Evolutionary conservation across 2,797 vertebrate species (phyloP).

Genomic region (Artibeus lituratus): DNA sequence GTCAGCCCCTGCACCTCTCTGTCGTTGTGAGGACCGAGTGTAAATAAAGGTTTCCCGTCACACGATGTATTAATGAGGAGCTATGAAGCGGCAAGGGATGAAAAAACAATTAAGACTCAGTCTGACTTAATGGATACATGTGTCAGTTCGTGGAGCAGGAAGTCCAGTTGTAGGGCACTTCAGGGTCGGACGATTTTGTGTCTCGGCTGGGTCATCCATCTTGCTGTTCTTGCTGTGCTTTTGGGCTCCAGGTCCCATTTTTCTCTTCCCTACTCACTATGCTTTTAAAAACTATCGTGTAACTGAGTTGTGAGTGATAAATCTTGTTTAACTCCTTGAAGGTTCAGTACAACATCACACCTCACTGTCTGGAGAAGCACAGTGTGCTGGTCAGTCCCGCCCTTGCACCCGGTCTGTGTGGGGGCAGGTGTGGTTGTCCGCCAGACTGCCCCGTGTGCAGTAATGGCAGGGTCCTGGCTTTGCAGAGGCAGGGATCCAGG

Average conservation of each 20-base stretch:
- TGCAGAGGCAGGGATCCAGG: neutral
- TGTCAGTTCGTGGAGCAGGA: neutral
- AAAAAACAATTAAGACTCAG: neutral
- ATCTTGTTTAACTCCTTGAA: neutral
- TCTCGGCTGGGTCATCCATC: rapidly evolving
- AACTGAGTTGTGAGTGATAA: neutral
- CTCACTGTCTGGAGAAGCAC: neutral
- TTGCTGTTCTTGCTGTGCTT: neutral
- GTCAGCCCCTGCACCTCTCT: neutral
- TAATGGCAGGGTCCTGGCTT: neutral
- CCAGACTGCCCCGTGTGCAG: neutral
- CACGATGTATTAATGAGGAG: neutral
- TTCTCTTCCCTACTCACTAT: neutral
- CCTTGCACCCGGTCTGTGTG: neutral
- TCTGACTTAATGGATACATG: neutral
- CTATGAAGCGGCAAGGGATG: neutral
- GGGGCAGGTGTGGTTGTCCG: neutral
- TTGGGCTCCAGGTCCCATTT: neutral
- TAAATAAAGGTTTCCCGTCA: neutral
- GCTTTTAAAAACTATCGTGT: neutral
- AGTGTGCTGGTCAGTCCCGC: neutral
- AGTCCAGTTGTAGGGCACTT: neutral
- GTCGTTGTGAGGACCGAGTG: neutral
- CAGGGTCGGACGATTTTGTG: neutral
- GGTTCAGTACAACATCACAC: neutral